Base-by-base conservation (phyloP, 1,140 invertebrate genomes). In the Leptestheria dahalacensis region DNA sequence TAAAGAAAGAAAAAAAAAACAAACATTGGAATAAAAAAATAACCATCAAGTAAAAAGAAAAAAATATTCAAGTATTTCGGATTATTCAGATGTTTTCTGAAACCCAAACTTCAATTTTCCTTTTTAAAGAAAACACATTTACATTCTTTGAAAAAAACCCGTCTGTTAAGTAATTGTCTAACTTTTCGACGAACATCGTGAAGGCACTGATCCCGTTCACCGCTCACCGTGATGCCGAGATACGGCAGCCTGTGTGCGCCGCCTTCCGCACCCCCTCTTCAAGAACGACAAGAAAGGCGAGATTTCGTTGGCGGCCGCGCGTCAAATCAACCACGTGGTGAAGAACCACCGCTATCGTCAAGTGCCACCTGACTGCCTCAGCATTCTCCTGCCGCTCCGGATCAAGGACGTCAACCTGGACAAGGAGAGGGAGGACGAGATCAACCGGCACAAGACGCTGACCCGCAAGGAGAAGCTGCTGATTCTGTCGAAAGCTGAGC, bases 171-270 rank as follows among this genome's bases (percentile, higher is more conserved):
- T n/a, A n/a, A n/a, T n/a, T n/a, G n/a, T n/a, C n/a, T n/a, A 99
- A 99, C 74, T 97, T 83, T 75, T 79, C 86, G 0, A 77, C 78
- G 33, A 95, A 97, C 71, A 85, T 98, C 58, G 83, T 86, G 3
- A 83, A 85, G 66, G 79, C 85, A 53, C 66, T 97, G 3, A 78
- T 94, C 12, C 86, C 88, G 1, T 82, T 85, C 63, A 75, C 91
- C 48, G 84, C 87, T 69, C 78, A 84, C 65, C 74, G 74, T 63
- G 71, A 79, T 63, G 62, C 68, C 9, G 69, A 72, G 50, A 78
- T 89, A 12, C 71, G 86, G 48, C 67, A 76, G 28, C 70, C 74
- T 6, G 77, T 86, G 15, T 74, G 75, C 52, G 73, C 80, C 15
- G 77, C 82, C 61, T 78, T 94, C 51, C 76, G 75, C 47, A 75